Evolutionary conservation across 1,140 invertebrate genomes (phyloP).

Genomic region (Brachionus sp.): DNA sequence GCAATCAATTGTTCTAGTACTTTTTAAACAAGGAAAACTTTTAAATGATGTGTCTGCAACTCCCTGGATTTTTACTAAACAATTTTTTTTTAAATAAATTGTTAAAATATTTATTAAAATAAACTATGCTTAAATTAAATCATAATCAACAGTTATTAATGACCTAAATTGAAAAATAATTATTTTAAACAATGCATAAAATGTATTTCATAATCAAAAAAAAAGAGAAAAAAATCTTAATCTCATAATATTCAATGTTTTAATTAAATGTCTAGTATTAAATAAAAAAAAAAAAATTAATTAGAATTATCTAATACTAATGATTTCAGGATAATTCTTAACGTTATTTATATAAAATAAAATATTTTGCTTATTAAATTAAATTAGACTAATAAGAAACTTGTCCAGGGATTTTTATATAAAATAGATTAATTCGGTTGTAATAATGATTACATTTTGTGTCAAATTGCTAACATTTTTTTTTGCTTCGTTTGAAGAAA

Average conservation of each 20-base stretch:
- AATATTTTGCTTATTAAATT: background rate
- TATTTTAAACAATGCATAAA: background rate
- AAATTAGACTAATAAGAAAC: background rate
- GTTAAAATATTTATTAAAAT: too few relatives aligned
- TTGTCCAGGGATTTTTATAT: background rate
- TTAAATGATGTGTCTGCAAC: too few relatives aligned
- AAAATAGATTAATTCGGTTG: background rate
- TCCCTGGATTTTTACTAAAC: too few relatives aligned
- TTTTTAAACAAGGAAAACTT: too few relatives aligned
- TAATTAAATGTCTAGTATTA: background rate
- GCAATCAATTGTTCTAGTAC: too few relatives aligned
- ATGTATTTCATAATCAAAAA: background rate
- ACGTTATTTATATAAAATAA: background rate
- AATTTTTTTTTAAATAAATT: too few relatives aligned
- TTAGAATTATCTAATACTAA: background rate
- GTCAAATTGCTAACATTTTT: background rate
- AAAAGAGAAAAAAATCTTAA: too few relatives aligned
- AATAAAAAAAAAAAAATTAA: background rate
- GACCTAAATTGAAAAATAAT: too few relatives aligned
- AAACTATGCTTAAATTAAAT: too few relatives aligned
- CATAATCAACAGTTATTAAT: too few relatives aligned
- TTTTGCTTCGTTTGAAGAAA: background rate
- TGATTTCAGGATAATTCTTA: background rate
- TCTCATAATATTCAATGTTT: background rate
- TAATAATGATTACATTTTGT: background rate